Conservation (phyloP, 1,140 invertebrate species). For the Drosophila watanabei region DNA sequence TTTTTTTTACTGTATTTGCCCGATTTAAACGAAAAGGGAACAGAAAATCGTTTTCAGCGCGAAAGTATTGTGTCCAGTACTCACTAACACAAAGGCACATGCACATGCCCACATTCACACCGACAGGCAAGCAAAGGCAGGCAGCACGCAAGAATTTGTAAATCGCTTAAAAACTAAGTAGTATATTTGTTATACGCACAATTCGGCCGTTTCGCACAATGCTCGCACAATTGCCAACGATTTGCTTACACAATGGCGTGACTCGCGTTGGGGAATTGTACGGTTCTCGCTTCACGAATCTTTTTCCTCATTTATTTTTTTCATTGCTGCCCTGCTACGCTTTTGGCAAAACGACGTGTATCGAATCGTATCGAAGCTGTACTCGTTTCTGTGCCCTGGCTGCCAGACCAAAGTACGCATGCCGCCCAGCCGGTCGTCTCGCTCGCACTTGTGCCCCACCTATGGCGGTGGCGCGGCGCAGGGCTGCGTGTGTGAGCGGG, state of each 20-base stretch:
- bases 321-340: slow-evolving; percentile 76
- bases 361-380: slow-evolving; percentile 70
- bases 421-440: slow-evolving; percentile 39
- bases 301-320: slow-evolving; percentile 82
- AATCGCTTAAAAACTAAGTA: slow-evolving; percentile 61
- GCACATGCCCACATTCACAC: slow-evolving; percentile 42
- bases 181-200: slow-evolving; percentile 67
- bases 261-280: slow-evolving; percentile 48
- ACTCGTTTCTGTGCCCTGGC: slow-evolving; percentile 72
- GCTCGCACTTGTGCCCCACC: slow-evolving; percentile 24
- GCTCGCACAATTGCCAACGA: slow-evolving; percentile 48
- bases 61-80: slow-evolving; percentile 69
- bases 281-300: slow-evolving; percentile 72
- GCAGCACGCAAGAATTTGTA: slow-evolving; percentile 80
- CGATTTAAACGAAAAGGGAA: slow-evolving; percentile 39
- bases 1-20: slow-evolving; percentile 10
- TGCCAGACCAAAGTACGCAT: slow-evolving; percentile 75
- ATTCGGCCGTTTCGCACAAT: slow-evolving; percentile 50
- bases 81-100: slow-evolving; percentile 48
- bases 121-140: slow-evolving; percentile 44
- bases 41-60: slow-evolving; percentile 78
- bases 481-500: slow-evolving; percentile 60
- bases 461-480: slow-evolving; percentile 49
- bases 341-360: slow-evolving; percentile 83
- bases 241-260: slow-evolving; percentile 60